Evolutionary conservation across 2,797 vertebrate genomes (phyloP).

Genomic region (Phrynocephalus forsythii): DNA sequence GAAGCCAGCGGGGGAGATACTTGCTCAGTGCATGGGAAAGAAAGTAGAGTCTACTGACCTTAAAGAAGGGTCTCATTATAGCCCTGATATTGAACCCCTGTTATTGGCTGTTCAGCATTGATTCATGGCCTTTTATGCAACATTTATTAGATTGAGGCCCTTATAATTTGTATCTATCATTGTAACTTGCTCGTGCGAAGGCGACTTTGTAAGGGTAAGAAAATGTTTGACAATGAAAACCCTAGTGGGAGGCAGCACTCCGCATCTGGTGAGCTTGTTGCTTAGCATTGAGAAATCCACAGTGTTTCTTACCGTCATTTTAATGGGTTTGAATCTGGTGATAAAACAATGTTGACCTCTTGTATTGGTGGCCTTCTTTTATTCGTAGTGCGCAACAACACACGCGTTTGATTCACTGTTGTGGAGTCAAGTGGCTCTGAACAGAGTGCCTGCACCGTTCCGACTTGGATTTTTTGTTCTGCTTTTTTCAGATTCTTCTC

Average conservation of each 20-base stretch:
- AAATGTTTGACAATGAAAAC: slow-evolving; percentile 33
- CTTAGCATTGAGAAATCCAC: slow-evolving; percentile 36
- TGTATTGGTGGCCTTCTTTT: slow-evolving; percentile 10
- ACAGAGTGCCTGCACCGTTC: slow-evolving; percentile 62
- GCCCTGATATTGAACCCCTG: neutral
- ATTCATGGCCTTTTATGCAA: neutral
- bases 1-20: neutral
- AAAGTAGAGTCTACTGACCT: neutral
- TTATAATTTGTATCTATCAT: neutral
- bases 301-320: slow-evolving; percentile 42
- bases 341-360: slow-evolving; percentile 13
- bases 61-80: neutral
- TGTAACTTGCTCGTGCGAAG: neutral
- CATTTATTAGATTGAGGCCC: neutral
- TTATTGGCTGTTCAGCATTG: neutral
- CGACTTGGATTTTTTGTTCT: slow-evolving; percentile 56
- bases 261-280: neutral
- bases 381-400: neutral
- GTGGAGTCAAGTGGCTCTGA: slow-evolving; percentile 46
- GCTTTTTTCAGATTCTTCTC: slow-evolving; percentile 75
- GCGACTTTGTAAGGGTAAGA: slow-evolving; percentile 7
- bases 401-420: slow-evolving; percentile 45
- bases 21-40: neutral
- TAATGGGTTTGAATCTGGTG: slow-evolving; percentile 27
- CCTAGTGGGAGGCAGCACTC: slow-evolving; percentile 24